Conservation (phyloP, 2,888 invertebrate species). For the Lithophane ornitopus region DNA sequence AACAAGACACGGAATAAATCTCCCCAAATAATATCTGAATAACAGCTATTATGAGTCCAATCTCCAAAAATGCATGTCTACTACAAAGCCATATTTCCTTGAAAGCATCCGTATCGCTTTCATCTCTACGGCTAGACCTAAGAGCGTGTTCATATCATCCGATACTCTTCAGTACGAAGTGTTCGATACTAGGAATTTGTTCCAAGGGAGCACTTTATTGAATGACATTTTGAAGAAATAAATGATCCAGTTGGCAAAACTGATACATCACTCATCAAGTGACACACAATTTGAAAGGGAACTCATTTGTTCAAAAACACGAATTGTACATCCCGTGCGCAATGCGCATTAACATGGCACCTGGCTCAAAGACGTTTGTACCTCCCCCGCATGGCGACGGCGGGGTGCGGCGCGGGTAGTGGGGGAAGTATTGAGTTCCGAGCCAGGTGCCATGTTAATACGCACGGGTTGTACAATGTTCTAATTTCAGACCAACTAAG, state of each 20-base stretch:
- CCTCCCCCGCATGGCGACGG: no score
- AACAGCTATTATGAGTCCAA: neutral
- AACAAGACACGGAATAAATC: neutral
- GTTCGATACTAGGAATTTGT: neutral
- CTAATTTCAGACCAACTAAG: neutral
- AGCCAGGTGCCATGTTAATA: no score
- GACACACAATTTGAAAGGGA: neutral
- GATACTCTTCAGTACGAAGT: constrained; percentile 8
- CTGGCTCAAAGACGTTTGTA: no score
- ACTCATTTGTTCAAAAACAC: neutral
- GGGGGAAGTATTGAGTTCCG: no score
- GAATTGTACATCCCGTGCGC: no score
- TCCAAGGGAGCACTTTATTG: neutral
- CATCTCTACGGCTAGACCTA: constrained; percentile 15
- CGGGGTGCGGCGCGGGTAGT: no score
- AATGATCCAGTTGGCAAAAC: neutral
- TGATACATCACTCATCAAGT: neutral
- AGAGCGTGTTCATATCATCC: constrained; percentile 29
- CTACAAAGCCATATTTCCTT: neutral
- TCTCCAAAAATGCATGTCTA: neutral
- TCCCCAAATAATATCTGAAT: neutral
- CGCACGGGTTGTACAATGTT: no score
- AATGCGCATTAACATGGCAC: no score
- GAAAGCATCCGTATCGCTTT: neutral
- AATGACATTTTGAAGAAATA: constrained; percentile 2